A percentile compares a stretch with the other conserved stretches of the same genome.
Evolutionary conservation across 2,113 vertebrate species (phyloP).

Genomic region (Xiphophorus hellerii): DNA sequence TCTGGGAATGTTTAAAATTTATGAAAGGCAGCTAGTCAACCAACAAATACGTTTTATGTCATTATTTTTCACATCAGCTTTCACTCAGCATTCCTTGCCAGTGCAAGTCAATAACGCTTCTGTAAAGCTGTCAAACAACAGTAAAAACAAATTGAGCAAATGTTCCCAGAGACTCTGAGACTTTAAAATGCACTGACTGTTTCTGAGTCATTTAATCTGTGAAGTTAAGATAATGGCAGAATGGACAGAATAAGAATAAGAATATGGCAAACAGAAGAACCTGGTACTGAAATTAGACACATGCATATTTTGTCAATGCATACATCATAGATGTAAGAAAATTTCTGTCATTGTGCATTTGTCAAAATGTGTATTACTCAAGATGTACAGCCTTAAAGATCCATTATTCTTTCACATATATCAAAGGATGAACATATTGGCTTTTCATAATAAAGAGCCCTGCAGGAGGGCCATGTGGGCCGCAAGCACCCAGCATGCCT

Average conservation of each 20-base stretch:
- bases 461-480: neutral
- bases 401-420: neutral
- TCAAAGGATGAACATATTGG: neutral
- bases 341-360: neutral
- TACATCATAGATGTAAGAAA: neutral
- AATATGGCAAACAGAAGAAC: neutral
- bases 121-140: neutral
- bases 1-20: constrained; percentile 47
- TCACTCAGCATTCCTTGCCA: neutral
- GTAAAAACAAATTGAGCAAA: neutral
- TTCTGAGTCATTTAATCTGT: neutral
- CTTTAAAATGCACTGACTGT: too few species aligned
- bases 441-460: neutral
- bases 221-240: too few species aligned
- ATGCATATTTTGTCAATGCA: neutral
- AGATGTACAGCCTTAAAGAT: neutral
- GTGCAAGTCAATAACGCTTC: neutral
- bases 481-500: neutral
- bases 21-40: constrained; percentile 36
- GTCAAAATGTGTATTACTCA: neutral
- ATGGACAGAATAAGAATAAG: neutral
- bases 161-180: neutral
- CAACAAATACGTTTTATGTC: constrained; percentile 21
- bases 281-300: neutral
- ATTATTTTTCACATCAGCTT: neutral